Evolutionary conservation across 2,797 vertebrate genomes (phyloP), one percentile per base, ranked within the genome.

Genomic region (Myripristis jacobus): DNA sequence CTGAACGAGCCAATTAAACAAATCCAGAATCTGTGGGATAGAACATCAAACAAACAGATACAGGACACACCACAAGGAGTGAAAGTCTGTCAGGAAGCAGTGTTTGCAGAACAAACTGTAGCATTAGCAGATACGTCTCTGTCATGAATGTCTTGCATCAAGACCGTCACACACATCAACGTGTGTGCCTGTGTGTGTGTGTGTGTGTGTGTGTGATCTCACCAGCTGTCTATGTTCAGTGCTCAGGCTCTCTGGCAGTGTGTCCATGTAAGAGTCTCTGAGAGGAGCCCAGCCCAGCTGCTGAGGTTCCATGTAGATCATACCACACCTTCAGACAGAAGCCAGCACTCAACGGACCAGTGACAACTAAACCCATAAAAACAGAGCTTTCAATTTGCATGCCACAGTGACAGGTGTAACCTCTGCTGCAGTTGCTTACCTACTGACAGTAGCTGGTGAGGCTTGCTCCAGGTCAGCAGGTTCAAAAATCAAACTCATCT

Each of bases 401-500:
- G 27, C 9, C 0, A 22, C 19, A 59, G 22, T 13, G 19, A 21
- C 16, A 44, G 25, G n/a, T 51, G 29, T 12, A 41, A 38, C 29
- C 4, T 47, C 16, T 44, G 24, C 62, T 16, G 19, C 19, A 41
- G 24, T 27, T 51, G 19, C 79, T 64, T 82, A 98, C 97, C 97
- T 95, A 93, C 97, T 98, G 75, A 99, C 96, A 0, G 97, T 99
- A 53, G 97, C 97, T 0, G 97, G 97, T 31, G 96, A 98, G 1
- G 97, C 97, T 88, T 98, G 95, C 75, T 98, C 97, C 43, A 99
- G 89, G 81, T 98, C 96, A 0, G 95, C 97, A 0, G 96, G 87
- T 83, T 99, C 97, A 52, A 99, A 98, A 81, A 99, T 97, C 86
- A 99, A 91, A 85, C 95, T 99, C 97, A 98, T 98, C 88, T 97